These are phyloP conservation scores for Brachymystax lenok DNA, from an alignment of 2,797 vertebrate genomes.

Conservation along the genomic window DNA sequence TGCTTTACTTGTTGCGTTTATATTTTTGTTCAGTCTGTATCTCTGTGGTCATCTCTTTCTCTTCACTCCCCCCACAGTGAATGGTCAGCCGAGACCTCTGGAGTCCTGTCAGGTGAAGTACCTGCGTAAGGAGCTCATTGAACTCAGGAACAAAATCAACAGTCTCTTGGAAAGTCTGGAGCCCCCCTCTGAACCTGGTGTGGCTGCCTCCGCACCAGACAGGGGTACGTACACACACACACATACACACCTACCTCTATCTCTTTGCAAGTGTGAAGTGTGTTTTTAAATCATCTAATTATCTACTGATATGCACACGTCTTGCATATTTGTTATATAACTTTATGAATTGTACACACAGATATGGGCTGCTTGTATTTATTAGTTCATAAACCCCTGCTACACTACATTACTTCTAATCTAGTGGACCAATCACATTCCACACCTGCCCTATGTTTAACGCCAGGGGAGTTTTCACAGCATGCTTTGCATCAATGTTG, in stretches of 20 bases:
- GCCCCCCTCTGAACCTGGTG: conserved; percentile 87
- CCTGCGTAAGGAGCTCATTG: conserved; percentile 94
- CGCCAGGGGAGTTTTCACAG: conserved; percentile 20
- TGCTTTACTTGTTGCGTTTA: no score
- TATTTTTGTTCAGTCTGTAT: no score
- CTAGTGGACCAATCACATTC: conserved; percentile 16
- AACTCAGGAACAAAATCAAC: conserved; percentile 99
- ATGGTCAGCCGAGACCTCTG: conserved; percentile 94
- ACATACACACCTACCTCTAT: background rate
- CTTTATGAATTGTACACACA: background rate
- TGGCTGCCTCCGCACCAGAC: conserved; percentile 81
- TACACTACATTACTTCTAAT: conserved; percentile 22
- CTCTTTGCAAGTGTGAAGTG: background rate
- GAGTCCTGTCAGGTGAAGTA: conserved; percentile 99
- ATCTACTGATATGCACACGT: background rate
- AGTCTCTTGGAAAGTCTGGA: conserved; percentile 94
- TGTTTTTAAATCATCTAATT: background rate
- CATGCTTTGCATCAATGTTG: conserved; percentile 5
- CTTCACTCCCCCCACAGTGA: conserved; percentile 76
- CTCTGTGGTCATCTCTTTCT: background rate
- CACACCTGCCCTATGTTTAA: conserved; percentile 11
- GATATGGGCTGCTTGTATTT: conserved; percentile 1
- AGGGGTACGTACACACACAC: conserved; percentile 73
- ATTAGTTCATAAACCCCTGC: conserved; percentile 1
- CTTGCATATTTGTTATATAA: background rate